Evolutionary conservation across 2,113 vertebrate species (phyloP).

Genomic region (Neoarius graeffei): DNA sequence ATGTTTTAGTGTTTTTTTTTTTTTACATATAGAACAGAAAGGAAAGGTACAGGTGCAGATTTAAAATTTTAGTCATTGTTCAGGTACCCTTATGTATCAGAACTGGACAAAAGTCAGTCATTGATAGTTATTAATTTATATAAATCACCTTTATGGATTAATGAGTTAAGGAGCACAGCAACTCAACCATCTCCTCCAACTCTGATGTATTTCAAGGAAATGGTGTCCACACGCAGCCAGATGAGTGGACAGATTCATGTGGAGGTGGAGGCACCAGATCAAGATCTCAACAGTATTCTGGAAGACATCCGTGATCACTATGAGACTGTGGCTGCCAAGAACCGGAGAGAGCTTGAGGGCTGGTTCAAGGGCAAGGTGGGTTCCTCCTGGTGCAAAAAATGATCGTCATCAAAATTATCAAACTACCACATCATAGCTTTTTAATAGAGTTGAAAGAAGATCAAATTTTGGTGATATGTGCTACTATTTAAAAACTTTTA

Average conservation of each 20-base stretch:
- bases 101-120: background rate
- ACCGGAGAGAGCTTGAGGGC: slow-evolving; percentile 74
- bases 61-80: background rate
- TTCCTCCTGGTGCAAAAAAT: background rate
- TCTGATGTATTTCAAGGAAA: slow-evolving; percentile 61
- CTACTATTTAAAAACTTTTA: background rate
- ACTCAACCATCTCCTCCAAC: background rate
- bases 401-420: background rate
- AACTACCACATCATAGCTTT: background rate
- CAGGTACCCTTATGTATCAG: background rate
- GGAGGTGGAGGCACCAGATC: slow-evolving; percentile 72
- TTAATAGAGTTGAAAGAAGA: background rate
- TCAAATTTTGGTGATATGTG: background rate
- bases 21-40: background rate
- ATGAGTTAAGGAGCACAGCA: background rate
- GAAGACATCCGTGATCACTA: slow-evolving; percentile 81
- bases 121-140: background rate
- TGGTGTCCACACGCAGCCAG: slow-evolving; percentile 62
- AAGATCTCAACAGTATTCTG: slow-evolving; percentile 65
- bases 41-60: background rate
- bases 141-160: background rate
- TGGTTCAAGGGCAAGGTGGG: slow-evolving; percentile 71
- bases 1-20: background rate
- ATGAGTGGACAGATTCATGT: slow-evolving; percentile 75
- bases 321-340: slow-evolving; percentile 75